Conservation (phyloP, 2,797 vertebrate species). For the Sylvilagus floridanus region DNA sequence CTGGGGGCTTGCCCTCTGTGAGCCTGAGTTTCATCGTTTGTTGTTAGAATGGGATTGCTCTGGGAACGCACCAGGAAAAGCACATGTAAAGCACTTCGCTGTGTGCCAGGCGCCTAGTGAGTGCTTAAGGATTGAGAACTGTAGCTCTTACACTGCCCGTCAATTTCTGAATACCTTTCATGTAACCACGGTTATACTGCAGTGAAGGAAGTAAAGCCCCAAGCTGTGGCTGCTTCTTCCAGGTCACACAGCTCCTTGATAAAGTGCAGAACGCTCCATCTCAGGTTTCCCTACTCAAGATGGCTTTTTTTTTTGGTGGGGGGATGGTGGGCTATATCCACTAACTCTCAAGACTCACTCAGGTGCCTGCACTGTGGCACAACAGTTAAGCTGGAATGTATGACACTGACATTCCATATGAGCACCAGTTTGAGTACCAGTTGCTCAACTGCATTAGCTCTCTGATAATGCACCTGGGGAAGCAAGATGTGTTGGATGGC, state of each 20-base stretch:
- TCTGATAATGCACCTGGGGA: too few species aligned
- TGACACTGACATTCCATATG: too few species aligned
- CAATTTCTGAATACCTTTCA: slow-evolving; percentile 6
- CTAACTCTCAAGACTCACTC: not conserved
- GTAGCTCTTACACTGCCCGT: not conserved
- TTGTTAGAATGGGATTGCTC: not conserved
- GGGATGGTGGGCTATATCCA: not conserved
- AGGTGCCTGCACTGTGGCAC: too few species aligned
- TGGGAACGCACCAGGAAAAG: slow-evolving; percentile 10
- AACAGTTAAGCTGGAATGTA: too few species aligned
- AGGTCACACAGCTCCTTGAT: not conserved
- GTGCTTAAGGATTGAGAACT: not conserved
- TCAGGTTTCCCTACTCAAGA: not conserved
- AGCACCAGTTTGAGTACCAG: too few species aligned
- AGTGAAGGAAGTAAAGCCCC: not conserved
- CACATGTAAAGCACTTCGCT: slow-evolving; percentile 30
- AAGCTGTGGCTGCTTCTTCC: not conserved
- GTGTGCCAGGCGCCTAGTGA: slow-evolving; percentile 46
- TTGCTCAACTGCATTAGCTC: too few species aligned
- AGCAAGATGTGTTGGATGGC: too few species aligned
- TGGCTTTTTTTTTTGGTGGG: not conserved
- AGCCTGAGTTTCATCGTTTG: not conserved
- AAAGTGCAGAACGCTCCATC: not conserved
- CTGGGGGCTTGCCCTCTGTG: not conserved
- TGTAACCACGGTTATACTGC: not conserved